phyloP scores from a whole-genome alignment of 2,888 invertebrate species.

The Pegoplata infirma region DNA sequence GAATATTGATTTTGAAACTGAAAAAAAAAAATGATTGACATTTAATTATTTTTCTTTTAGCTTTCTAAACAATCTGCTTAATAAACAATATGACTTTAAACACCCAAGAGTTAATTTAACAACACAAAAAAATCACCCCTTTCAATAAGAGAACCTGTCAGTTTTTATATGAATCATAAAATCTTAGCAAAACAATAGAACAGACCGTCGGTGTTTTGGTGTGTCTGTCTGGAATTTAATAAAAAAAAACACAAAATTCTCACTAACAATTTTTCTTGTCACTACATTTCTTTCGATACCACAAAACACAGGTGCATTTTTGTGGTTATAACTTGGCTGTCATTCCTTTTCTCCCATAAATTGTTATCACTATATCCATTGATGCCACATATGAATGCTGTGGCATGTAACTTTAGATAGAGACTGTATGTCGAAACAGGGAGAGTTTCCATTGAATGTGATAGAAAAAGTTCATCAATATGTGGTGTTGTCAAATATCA shows the following conservation, averaged over 20 bases:
- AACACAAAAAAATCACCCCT: not conserved
- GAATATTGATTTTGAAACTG: not conserved
- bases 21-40: not conserved
- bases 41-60: not conserved
- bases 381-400: not conserved
- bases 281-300: not conserved
- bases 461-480: not conserved
- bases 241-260: slow-evolving; percentile 8
- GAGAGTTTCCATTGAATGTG: no score
- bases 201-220: not conserved
- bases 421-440: not conserved
- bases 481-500: not conserved
- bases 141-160: not conserved
- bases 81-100: not conserved
- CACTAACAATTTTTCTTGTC: not conserved
- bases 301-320: not conserved
- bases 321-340: not conserved
- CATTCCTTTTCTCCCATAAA: not conserved
- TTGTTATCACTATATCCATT: not conserved
- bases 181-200: not conserved
- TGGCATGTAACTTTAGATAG: no score
- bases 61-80: not conserved
- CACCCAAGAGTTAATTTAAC: slow-evolving; percentile 7
- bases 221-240: not conserved
- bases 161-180: not conserved